Conservation (phyloP, 2,797 vertebrate genomes). For the Glyptemys insculpta region DNA sequence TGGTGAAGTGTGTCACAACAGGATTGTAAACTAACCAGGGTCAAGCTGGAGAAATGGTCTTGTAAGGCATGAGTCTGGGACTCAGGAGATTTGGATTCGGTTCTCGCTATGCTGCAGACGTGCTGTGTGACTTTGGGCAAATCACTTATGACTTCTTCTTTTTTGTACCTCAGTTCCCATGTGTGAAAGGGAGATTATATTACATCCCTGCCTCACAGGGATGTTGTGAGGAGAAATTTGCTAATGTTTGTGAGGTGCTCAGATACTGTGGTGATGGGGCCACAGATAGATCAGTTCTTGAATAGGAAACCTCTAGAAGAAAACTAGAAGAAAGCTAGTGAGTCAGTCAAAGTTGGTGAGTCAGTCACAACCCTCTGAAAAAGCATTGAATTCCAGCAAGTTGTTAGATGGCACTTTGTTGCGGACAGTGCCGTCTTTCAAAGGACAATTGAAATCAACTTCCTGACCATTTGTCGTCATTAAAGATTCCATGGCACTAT, state of each 20-base stretch:
- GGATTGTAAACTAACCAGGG: constrained; percentile 33
- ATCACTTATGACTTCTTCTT: neutral
- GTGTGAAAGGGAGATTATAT: constrained; percentile 46
- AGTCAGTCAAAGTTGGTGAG: constrained; percentile 40
- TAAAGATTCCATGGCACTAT: constrained; percentile 53
- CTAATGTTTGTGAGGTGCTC: neutral
- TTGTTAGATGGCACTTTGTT: constrained; percentile 67
- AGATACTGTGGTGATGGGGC: constrained; percentile 23
- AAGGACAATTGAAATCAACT: constrained; percentile 67
- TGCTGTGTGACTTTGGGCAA: neutral
- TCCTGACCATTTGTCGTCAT: constrained; percentile 70
- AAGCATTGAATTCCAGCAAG: constrained; percentile 57
- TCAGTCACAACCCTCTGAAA: constrained; percentile 67
- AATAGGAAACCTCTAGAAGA: constrained; percentile 51
- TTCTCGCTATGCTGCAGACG: constrained; percentile 42
- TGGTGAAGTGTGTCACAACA: constrained; percentile 13
- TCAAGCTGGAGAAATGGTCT: neutral
- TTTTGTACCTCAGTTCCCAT: constrained; percentile 54
- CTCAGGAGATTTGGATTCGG: constrained; percentile 46
- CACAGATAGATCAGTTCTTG: constrained; percentile 30
- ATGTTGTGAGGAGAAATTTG: neutral
- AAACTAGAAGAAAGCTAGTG: constrained; percentile 3
- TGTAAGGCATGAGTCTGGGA: constrained; percentile 18
- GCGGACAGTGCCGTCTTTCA: constrained; percentile 70
- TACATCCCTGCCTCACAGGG: constrained; percentile 41